These are phyloP conservation scores for Drosophila littoralis DNA, from an alignment of 1,140 invertebrate species.

Conservation along the genomic window DNA sequence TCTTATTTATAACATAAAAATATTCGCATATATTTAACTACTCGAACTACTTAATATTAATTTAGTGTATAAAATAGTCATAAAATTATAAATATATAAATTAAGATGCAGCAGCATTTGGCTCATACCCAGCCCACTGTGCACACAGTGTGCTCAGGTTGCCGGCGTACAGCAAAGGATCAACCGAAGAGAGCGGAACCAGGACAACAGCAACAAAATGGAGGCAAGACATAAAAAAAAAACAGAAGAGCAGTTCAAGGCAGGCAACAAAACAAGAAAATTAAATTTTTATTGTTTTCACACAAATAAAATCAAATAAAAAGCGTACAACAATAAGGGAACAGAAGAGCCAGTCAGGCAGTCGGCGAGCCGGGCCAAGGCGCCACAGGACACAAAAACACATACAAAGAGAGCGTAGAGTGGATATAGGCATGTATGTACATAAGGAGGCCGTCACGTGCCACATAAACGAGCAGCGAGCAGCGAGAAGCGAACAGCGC, in stretches of 20 bases:
- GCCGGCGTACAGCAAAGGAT: conserved; percentile 2
- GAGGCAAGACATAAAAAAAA: conserved; percentile 14
- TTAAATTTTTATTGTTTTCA: conserved; percentile 84
- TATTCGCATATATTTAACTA: too few species aligned
- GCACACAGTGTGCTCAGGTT: conserved; percentile 5
- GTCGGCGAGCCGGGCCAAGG: conserved; percentile 29
- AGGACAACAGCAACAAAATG: conserved; percentile 35
- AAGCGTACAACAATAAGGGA: conserved; percentile 72
- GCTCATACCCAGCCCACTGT: conserved; percentile 29
- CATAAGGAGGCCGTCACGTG: conserved; percentile 70
- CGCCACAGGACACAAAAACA: conserved; percentile 56
- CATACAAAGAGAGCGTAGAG: conserved; percentile 23
- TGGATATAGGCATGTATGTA: conserved; percentile 24
- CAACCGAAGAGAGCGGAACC: conserved; percentile 1
- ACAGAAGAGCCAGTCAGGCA: conserved; percentile 23
- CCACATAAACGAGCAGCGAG: conserved; percentile 47
- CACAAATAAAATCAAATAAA: conserved; percentile 84
- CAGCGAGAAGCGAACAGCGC: conserved; percentile 28
- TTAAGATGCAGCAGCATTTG: background rate
- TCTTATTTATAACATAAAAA: too few species aligned
- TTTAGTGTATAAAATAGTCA: background rate
- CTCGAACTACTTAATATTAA: background rate
- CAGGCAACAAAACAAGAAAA: conserved; percentile 81
- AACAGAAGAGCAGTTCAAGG: conserved; percentile 58
- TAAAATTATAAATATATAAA: conserved; percentile 14